A percentile compares a stretch with the other conserved stretches of the same genome.
phyloP scores from a whole-genome alignment of 2,888 invertebrate species.

The Phyto melanocephala region DNA sequence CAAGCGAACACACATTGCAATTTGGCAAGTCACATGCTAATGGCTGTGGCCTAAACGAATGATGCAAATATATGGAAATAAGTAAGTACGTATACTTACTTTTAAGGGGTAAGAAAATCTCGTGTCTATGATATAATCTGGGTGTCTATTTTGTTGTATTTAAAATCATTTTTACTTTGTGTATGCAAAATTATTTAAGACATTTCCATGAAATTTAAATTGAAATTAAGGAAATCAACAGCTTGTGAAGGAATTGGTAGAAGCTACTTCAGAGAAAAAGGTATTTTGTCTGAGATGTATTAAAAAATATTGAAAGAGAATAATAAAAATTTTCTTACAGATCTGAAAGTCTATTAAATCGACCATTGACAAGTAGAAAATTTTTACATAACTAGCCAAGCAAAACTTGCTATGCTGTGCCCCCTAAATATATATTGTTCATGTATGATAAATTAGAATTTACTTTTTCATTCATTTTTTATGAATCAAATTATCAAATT shows the following conservation, averaged over 20 bases:
- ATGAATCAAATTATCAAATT: no score
- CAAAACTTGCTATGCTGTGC: background rate
- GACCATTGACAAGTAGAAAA: no score
- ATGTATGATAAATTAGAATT: no score
- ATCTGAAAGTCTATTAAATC: no score
- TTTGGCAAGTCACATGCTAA: background rate
- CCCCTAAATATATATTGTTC: no score
- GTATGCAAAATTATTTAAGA: background rate
- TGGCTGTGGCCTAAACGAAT: background rate
- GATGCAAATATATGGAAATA: no score
- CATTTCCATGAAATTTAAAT: background rate
- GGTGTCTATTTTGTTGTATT: background rate
- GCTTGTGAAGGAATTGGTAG: background rate
- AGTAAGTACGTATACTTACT: no score
- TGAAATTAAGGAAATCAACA: background rate
- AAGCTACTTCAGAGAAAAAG: background rate
- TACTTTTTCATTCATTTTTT: no score
- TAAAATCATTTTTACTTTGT: background rate
- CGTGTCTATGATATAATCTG: background rate
- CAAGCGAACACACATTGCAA: background rate
- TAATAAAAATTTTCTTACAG: no score
- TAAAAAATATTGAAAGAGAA: background rate
- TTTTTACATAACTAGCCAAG: no score
- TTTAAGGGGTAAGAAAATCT: no score
- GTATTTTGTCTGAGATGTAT: background rate